Percentiles rank a stretch among this genome's conserved stretches.
These are phyloP conservation scores for Chirona hameri DNA, from an alignment of 2,888 invertebrate genomes.

Conservation along the genomic window DNA sequence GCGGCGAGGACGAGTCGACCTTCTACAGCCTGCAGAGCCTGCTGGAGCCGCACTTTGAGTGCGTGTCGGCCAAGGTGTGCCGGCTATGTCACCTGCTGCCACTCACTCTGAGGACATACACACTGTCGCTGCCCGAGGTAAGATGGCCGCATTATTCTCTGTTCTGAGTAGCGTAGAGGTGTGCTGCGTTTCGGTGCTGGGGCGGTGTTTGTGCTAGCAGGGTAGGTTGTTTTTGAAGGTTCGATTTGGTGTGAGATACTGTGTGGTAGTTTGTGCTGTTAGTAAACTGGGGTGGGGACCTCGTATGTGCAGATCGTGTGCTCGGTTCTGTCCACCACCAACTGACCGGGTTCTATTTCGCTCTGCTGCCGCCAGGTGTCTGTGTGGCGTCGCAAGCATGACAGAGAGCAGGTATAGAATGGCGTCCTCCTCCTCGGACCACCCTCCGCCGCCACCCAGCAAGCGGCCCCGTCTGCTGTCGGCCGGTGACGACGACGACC, in stretches of 20 bases:
- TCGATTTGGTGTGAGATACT: too few relatives aligned
- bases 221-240: too few relatives aligned
- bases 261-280: too few relatives aligned
- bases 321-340: too few relatives aligned
- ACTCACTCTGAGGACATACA: background rate
- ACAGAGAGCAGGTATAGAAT: background rate
- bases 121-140: background rate
- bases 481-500: background rate
- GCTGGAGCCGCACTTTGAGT: conserved; percentile 13
- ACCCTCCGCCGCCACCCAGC: background rate
- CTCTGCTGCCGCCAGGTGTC: background rate
- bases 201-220: too few relatives aligned
- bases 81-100: background rate
- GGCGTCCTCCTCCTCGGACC: background rate
- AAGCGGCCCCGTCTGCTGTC: background rate
- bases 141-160: background rate
- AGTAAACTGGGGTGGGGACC: too few relatives aligned
- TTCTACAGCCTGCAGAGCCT: conserved; percentile 1
- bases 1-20: background rate
- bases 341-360: too few relatives aligned
- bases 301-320: too few relatives aligned
- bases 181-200: too few relatives aligned
- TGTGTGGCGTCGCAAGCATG: conserved; percentile 4
- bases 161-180: too few relatives aligned
- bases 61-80: background rate